Evolutionary conservation across 2,888 invertebrate species (phyloP).

Genomic region (Cheiracanthium punctorium): DNA sequence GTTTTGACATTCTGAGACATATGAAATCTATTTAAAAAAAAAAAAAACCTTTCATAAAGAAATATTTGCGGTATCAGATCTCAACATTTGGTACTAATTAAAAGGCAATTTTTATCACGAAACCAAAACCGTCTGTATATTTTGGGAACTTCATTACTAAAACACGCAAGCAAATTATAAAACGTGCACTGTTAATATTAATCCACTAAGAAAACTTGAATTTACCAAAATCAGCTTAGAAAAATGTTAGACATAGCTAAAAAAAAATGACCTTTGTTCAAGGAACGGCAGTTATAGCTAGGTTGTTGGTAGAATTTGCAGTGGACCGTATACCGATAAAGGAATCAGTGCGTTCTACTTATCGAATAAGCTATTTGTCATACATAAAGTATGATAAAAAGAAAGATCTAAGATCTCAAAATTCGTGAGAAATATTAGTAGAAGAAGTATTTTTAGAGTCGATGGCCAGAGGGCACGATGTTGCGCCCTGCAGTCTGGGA

Average conservation of each 20-base stretch:
- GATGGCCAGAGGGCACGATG: background rate
- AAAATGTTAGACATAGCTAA: background rate
- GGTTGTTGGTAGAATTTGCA: background rate
- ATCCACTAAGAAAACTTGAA: no score
- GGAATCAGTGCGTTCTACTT: slow-evolving; percentile 32
- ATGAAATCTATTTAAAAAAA: no score
- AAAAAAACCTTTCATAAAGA: no score
- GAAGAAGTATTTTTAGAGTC: background rate
- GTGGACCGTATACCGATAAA: slow-evolving; percentile 4
- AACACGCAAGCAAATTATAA: no score
- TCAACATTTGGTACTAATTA: no score
- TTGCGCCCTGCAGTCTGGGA: background rate
- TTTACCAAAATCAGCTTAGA: background rate
- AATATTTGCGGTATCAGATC: no score
- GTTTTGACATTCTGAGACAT: no score
- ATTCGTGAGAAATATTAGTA: background rate
- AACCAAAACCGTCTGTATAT: no score
- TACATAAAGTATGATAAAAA: background rate
- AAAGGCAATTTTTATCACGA: no score
- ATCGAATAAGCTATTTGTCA: background rate
- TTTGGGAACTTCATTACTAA: no score
- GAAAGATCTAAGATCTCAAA: background rate
- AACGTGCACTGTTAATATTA: no score
- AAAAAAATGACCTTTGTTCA: background rate
- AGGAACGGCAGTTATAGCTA: background rate